phyloP scores from a whole-genome alignment of 2,888 invertebrate species.

The Eugnorisma glareosa region DNA sequence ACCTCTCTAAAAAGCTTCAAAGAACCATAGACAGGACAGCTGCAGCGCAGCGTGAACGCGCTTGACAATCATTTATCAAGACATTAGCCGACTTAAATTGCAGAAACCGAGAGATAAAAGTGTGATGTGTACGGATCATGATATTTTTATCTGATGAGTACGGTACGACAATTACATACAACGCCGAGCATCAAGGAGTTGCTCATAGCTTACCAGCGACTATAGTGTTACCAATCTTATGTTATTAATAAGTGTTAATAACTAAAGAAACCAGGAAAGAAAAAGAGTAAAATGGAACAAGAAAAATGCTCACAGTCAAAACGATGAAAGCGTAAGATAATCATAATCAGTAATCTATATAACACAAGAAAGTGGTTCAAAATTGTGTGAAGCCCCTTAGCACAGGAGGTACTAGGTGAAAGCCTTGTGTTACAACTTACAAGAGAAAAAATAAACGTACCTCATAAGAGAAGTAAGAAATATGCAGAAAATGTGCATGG shows the following conservation, averaged over 20 bases:
- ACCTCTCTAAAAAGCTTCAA: conserved; percentile 28
- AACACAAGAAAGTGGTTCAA: no score
- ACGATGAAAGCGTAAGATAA: not conserved
- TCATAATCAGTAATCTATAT: no score
- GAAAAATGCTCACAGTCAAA: not conserved
- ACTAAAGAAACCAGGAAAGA: not conserved
- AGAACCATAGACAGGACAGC: conserved; percentile 15
- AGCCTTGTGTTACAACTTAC: no score
- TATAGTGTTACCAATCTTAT: not conserved
- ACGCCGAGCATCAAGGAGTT: not conserved
- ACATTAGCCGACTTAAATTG: conserved; percentile 31
- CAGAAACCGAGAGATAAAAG: conserved; percentile 23
- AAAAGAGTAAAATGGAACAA: not conserved
- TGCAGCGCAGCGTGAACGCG: conserved; percentile 13
- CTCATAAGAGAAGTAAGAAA: not conserved
- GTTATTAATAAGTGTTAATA: not conserved
- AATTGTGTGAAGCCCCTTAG: no score
- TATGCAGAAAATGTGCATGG: not conserved
- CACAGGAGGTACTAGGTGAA: no score
- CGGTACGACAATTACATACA: not conserved
- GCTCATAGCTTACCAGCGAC: not conserved
- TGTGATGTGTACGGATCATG: not conserved
- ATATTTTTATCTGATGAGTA: not conserved
- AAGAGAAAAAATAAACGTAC: no score
- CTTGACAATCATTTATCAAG: conserved; percentile 50